Conservation (phyloP, 1,140 invertebrate species). For the Pogonomyrmex barbatus region DNA sequence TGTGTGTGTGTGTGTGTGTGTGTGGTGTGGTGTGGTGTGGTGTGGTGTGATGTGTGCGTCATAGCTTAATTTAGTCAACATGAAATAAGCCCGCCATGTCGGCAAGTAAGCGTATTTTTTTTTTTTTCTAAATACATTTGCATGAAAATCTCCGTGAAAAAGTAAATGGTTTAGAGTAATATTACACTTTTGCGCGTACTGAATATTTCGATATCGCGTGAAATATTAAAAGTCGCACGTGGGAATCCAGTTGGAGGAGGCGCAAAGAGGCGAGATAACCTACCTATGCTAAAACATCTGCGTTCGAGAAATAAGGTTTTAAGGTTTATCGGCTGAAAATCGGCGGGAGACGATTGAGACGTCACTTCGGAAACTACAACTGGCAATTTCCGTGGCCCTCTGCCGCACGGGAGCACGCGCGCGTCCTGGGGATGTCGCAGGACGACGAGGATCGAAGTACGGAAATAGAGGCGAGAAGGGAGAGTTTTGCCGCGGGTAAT, state of each 20-base stretch:
- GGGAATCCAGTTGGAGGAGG: neutral
- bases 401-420: constrained; percentile 23
- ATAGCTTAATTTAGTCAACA: constrained; percentile 57
- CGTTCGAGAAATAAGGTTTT: neutral
- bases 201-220: neutral
- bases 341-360: neutral
- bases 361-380: neutral
- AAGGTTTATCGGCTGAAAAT: neutral
- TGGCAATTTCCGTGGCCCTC: constrained; percentile 31
- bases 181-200: neutral
- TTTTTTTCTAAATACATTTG: neutral
- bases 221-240: neutral
- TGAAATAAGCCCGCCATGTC: constrained; percentile 24
- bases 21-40: too few species aligned
- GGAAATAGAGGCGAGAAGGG: neutral
- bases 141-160: neutral
- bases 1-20: too few species aligned
- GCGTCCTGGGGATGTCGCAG: neutral
- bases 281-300: too few species aligned
- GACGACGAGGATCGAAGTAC: constrained; percentile 4
- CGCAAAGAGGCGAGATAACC: too few species aligned
- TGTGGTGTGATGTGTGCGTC: neutral
- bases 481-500: constrained; percentile 36
- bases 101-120: constrained; percentile 8
- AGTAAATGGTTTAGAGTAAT: constrained; percentile 5